Conservation (phyloP, 2,797 vertebrate genomes). For the Tapera naevia region DNA sequence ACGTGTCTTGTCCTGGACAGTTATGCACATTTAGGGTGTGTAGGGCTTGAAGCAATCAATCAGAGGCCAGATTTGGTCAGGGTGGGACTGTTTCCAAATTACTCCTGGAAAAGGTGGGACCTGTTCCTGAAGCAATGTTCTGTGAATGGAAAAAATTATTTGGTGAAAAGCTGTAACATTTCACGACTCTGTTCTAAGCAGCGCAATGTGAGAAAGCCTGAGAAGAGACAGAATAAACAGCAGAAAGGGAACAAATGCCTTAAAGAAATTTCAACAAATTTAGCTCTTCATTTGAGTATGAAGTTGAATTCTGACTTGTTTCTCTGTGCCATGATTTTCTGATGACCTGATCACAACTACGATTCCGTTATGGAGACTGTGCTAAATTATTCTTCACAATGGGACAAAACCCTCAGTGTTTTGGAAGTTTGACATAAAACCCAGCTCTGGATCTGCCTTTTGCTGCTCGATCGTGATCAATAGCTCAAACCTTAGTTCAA, state of each 20-base stretch:
- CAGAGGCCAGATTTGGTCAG: constrained; percentile 62
- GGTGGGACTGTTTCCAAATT: constrained; percentile 51
- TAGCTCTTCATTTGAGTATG: neutral
- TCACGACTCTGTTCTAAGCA: neutral
- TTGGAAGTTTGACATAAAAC: neutral
- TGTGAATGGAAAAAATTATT: constrained; percentile 55
- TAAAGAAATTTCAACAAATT: neutral
- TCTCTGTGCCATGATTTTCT: neutral
- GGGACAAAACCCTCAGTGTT: neutral
- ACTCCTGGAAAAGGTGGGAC: constrained; percentile 69
- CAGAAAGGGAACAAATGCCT: neutral
- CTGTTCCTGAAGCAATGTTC: constrained; percentile 65
- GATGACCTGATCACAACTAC: neutral
- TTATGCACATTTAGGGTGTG: constrained; percentile 36
- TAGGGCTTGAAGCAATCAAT: constrained; percentile 31
- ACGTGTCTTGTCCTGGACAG: constrained; percentile 32
- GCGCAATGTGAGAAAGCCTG: neutral
- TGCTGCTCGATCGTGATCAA: neutral
- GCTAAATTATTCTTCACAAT: neutral
- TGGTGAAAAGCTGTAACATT: constrained; percentile 49
- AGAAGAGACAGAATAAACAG: neutral
- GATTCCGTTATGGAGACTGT: neutral
- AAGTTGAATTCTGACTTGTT: neutral
- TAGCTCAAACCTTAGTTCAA: neutral
- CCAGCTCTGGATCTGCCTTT: neutral